Conservation (phyloP, 2,888 invertebrate genomes). For the Chloroclystis v-ata region DNA sequence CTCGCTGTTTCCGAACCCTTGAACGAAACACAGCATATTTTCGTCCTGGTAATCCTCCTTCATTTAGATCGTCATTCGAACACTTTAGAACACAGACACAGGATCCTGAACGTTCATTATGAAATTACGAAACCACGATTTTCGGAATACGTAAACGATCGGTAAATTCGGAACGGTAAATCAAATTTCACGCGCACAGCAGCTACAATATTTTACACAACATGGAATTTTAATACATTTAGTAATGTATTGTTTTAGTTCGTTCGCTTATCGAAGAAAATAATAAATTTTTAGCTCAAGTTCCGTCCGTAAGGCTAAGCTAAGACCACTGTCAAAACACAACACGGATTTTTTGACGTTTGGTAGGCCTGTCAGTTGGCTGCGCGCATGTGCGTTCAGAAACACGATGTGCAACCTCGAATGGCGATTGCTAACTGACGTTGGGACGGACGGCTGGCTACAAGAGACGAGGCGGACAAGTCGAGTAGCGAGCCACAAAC, state of each 20-base stretch:
- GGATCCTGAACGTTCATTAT: conserved; percentile 21
- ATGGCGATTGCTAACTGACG: conserved; percentile 57
- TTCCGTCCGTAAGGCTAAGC: neutral
- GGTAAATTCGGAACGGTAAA: conserved; percentile 24
- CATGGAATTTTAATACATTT: neutral
- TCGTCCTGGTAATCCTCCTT: conserved; percentile 71
- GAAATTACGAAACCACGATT: neutral
- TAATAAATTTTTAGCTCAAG: neutral
- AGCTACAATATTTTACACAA: neutral
- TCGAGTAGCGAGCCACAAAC: too few relatives aligned
- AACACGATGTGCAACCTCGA: conserved; percentile 44
- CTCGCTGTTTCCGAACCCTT: conserved; percentile 78
- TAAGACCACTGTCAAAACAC: conserved; percentile 34
- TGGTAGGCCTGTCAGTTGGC: conserved; percentile 26
- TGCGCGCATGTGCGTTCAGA: conserved; percentile 39
- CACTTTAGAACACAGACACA: conserved; percentile 27
- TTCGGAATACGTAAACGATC: conserved; percentile 23
- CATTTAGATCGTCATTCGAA: conserved; percentile 67
- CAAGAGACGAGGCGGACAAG: neutral
- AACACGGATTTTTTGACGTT: conserved; percentile 44
- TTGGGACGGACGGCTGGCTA: conserved; percentile 33
- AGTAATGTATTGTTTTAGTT: too few relatives aligned
- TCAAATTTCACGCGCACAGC: conserved; percentile 7
- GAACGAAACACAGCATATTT: conserved; percentile 85
- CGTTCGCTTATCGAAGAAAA: neutral